These are phyloP conservation scores for Platysteira castanea DNA, from an alignment of 2,113 vertebrate species.

Conservation along the genomic window DNA sequence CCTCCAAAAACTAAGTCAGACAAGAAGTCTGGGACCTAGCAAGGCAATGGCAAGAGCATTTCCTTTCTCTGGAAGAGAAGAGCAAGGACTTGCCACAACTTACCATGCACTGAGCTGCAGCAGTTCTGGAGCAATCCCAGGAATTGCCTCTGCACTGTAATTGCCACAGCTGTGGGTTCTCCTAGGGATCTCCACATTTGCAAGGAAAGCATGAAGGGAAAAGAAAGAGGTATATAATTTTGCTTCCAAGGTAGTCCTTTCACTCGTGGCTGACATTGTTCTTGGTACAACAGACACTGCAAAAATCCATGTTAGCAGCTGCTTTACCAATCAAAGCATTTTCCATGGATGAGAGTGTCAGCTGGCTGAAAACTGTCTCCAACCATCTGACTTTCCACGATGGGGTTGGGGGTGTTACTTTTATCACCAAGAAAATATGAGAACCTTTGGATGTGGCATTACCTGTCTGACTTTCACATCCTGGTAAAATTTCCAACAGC, in stretches of 20 bases:
- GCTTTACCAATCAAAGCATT: conserved; percentile 58
- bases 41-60: not conserved
- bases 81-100: not conserved
- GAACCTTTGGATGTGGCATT: conserved; percentile 13
- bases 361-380: conserved; percentile 57
- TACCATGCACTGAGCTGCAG: not conserved
- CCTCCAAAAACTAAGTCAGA: not conserved
- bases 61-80: not conserved
- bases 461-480: not conserved
- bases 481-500: not conserved
- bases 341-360: conserved; percentile 44
- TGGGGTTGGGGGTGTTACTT: conserved; percentile 10
- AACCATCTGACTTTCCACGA: conserved; percentile 50
- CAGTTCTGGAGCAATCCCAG: rapidly evolving
- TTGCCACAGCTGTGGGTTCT: not conserved
- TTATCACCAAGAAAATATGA: conserved; percentile 25
- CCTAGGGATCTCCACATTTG: not conserved
- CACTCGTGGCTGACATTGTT: not conserved
- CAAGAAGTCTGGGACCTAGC: not conserved
- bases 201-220: not conserved
- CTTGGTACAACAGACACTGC: not conserved
- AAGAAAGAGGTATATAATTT: not conserved
- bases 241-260: conserved; percentile 30
- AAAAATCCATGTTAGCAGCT: conserved; percentile 48
- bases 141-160: not conserved